phyloP scores from a whole-genome alignment of 2,888 invertebrate genomes.

The Sesia bembeciformis region DNA sequence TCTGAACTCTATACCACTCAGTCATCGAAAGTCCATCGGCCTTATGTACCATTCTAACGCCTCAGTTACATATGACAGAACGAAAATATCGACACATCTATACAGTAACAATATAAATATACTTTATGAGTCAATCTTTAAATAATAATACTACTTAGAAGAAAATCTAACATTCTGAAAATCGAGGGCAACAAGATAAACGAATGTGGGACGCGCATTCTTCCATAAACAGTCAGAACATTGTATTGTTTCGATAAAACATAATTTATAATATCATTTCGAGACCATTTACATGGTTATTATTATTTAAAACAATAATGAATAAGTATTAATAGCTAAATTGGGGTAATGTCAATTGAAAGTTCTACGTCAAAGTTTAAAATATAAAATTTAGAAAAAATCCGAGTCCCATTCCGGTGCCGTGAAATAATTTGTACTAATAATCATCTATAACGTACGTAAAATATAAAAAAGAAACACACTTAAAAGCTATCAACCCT shows the following conservation, averaged over 20 bases:
- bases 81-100: constrained; percentile 56
- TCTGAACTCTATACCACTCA: constrained; percentile 48
- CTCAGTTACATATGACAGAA: constrained; percentile 59
- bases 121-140: constrained; percentile 52
- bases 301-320: not conserved
- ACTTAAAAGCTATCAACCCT: constrained; percentile 47
- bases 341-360: not conserved
- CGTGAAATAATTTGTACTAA: constrained; percentile 42
- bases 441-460: constrained; percentile 44
- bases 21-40: constrained; percentile 74
- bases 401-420: constrained; percentile 17
- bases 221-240: constrained; percentile 22
- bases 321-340: too few species aligned
- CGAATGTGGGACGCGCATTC: constrained; percentile 35
- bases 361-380: too few species aligned
- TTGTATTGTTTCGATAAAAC: not conserved
- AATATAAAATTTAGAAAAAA: constrained; percentile 5
- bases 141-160: constrained; percentile 63
- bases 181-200: constrained; percentile 49
- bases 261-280: not conserved
- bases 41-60: constrained; percentile 54
- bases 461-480: constrained; percentile 40
- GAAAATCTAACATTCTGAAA: constrained; percentile 59
- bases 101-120: constrained; percentile 68
- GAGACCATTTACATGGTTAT: not conserved